These are phyloP conservation scores for Tinamus major DNA, from an alignment of 2,797 vertebrate species.

Conservation along the genomic window DNA sequence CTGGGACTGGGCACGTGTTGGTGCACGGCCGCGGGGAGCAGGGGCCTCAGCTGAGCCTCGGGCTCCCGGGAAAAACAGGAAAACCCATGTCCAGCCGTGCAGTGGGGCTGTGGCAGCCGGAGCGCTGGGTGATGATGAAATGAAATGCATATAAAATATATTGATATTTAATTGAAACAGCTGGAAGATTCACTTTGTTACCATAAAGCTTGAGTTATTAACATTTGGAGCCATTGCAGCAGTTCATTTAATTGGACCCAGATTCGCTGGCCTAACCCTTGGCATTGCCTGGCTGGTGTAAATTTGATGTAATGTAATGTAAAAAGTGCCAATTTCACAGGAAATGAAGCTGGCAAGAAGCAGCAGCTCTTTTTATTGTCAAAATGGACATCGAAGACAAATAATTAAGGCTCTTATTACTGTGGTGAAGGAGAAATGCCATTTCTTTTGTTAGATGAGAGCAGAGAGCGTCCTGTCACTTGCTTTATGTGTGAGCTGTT, in stretches of 20 bases:
- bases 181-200: neutral
- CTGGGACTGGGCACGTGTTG: neutral
- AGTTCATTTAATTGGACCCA: constrained; percentile 18
- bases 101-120: neutral
- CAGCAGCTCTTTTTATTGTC: neutral
- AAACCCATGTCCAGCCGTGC: neutral
- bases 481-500: neutral
- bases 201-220: constrained; percentile 30
- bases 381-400: neutral
- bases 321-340: constrained; percentile 10
- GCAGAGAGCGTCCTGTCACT: neutral
- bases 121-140: neutral
- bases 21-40: neutral
- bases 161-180: constrained; percentile 2
- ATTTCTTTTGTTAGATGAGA: neutral
- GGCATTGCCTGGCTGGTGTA: neutral
- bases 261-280: neutral
- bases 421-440: neutral
- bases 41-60: neutral
- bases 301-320: neutral
- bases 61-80: neutral
- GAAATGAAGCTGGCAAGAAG: neutral
- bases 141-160: neutral
- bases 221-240: neutral
- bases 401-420: neutral